Conservation (phyloP, 2,888 invertebrate species). For the Ectropis crepuscularia region DNA sequence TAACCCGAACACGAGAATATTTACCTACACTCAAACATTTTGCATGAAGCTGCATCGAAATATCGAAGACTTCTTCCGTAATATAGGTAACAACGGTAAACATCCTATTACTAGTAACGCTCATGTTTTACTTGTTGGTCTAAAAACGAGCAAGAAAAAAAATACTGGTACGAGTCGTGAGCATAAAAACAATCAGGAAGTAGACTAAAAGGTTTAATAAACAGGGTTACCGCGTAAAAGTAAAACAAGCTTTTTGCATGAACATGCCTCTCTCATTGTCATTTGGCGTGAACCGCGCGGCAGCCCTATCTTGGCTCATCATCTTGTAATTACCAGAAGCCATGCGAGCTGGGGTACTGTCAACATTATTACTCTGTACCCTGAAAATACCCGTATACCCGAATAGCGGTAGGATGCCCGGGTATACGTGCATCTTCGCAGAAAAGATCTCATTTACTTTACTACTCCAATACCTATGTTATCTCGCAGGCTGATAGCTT, state of each 20-base stretch:
- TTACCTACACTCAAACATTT: too few relatives aligned
- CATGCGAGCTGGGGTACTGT: constrained; percentile 29
- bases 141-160: neutral
- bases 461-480: constrained; percentile 56
- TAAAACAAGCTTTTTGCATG: constrained; percentile 20
- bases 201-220: neutral
- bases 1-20: too few relatives aligned
- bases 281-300: constrained; percentile 12
- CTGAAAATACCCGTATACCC: constrained; percentile 19
- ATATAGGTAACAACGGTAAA: neutral
- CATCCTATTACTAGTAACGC: too few relatives aligned
- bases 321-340: constrained; percentile 25
- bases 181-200: neutral
- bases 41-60: too few relatives aligned
- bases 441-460: constrained; percentile 65
- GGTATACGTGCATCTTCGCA: constrained; percentile 60
- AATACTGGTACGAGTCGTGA: neutral
- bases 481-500: constrained; percentile 50
- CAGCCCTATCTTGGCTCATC: constrained; percentile 18
- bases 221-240: constrained; percentile 8
- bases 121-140: neutral
- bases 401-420: constrained; percentile 32
- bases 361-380: constrained; percentile 27
- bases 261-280: constrained; percentile 14
- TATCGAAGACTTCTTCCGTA: too few relatives aligned